Evolutionary conservation across 1,140 invertebrate genomes (phyloP).

Genomic region (Condylostylus longicornis): DNA sequence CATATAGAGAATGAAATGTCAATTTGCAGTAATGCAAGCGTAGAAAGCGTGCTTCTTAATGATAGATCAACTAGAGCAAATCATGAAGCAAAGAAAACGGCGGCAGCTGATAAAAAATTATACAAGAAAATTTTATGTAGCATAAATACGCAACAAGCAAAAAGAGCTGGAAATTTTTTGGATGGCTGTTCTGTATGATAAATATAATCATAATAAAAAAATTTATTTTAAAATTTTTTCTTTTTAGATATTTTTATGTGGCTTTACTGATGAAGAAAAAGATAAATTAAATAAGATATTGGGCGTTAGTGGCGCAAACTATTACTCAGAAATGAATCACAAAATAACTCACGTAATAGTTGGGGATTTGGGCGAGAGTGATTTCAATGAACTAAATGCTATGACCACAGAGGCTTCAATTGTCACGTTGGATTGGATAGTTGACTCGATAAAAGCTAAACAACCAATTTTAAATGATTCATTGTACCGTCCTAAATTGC

Average conservation of each 20-base stretch:
- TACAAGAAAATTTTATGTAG: constrained; percentile 33
- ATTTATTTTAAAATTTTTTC: constrained; percentile 6
- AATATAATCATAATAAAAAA: too few species aligned
- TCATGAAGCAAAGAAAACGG: constrained; percentile 10
- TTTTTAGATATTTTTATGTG: constrained; percentile 45
- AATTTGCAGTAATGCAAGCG: constrained; percentile 10
- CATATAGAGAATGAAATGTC: constrained; percentile 10
- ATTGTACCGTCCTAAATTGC: constrained; percentile 25
- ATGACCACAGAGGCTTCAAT: constrained; percentile 47
- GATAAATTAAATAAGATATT: constrained; percentile 66
- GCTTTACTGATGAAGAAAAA: constrained; percentile 43
- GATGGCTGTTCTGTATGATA: constrained; percentile 65
- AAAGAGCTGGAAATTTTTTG: constrained; percentile 58
- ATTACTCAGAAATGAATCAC: constrained; percentile 58
- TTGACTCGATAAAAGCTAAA: constrained; percentile 49
- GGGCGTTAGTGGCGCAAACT: constrained; percentile 63
- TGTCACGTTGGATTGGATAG: constrained; percentile 55
- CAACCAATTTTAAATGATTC: constrained; percentile 42
- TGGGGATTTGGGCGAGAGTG: constrained; percentile 37
- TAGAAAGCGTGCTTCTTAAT: too few species aligned
- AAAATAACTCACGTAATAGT: constrained; percentile 67
- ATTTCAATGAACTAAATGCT: constrained; percentile 8
- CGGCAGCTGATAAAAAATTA: constrained; percentile 6
- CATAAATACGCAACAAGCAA: constrained; percentile 47
- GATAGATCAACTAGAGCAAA: too few species aligned